Base-by-base conservation (phyloP, 2,797 vertebrate genomes). In the Lithobates sylvaticus region DNA sequence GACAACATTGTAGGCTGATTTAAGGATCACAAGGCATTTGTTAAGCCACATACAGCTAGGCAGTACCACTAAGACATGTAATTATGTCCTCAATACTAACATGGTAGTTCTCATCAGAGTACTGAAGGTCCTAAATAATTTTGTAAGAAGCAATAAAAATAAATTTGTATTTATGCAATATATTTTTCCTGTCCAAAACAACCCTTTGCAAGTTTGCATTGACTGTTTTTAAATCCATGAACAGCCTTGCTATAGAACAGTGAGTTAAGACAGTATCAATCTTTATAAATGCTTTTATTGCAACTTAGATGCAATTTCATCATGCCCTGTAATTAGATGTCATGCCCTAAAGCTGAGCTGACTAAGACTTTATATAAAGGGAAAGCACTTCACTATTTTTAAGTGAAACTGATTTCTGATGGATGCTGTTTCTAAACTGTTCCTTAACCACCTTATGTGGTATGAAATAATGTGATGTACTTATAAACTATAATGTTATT, bases 251-350 rank as follows among this genome's bases (percentile, higher is more conserved):
- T 82, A 78, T 77, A 47, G 64, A 86, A 73, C 36, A 61, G 65
- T 81, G 65, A 76, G 32, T 82, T 78, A 82, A 86, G 85, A 82
- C 85, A 86, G 85, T 86, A 86, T 86, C 85, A 86, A 86, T 86
- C 85, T 86, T 86, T 82, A 86, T 86, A 86, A 86, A 82, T 86
- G 85, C 68, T 86, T 86, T 77, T 86, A 82, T 86, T 82, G 79
- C 85, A 86, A 82, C 78, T 83, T 86, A 78, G 67, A 61, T 86
- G 67, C 79, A 82, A 65, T 86, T 86, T 86, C 85, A 86, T 86
- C 85, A 71, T 82, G 73, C 79, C 79, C 74, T 77, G 67, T 86
- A 86, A 86, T 86, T 86, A 86, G 65, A 77, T 86, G 85, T 86
- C 85, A 86, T 86, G 85, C 79, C 85, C 85, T 81, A 86, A 86